Conservation (phyloP, 2,113 vertebrate species). For the Zosterops japonicus region DNA sequence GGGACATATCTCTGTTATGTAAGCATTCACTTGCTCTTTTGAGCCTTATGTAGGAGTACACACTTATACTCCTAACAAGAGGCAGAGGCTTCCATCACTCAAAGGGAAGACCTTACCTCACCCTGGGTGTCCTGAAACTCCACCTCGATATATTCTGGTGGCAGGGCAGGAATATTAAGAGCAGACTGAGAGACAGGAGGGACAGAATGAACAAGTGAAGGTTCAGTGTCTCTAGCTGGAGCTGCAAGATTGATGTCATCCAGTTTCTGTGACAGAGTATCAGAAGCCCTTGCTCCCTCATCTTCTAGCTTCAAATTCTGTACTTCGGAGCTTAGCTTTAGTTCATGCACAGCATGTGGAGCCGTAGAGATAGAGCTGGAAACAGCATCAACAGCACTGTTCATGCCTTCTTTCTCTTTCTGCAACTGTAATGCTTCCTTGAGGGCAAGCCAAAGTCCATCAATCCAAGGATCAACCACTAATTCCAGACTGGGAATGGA, state of each 20-base stretch:
- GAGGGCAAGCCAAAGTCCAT: conserved; percentile 89
- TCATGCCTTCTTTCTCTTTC: conserved; percentile 53
- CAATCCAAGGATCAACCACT: conserved; percentile 94
- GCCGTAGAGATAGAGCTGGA: neutral
- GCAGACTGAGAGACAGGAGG: conserved; percentile 80
- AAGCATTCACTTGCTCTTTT: neutral
- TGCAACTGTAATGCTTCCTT: conserved; percentile 66
- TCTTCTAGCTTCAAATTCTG: conserved; percentile 76
- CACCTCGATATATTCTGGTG: conserved; percentile 81
- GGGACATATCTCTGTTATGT: rapidly evolving
- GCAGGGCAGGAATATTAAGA: conserved; percentile 85
- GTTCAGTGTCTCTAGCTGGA: neutral
- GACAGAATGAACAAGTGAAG: conserved; percentile 79
- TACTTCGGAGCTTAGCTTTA: conserved; percentile 63
- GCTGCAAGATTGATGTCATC: neutral
- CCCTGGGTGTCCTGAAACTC: conserved; percentile 67
- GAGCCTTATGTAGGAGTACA: neutral
- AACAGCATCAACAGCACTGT: neutral
- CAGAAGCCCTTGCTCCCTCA: neutral
- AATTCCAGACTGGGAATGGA: conserved; percentile 82
- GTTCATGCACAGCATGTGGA: neutral
- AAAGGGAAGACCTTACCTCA: conserved; percentile 66
- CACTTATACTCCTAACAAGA: neutral
- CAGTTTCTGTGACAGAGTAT: neutral
- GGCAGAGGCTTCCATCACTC: neutral